Percentiles rank a stretch among this genome's conserved stretches.
Conservation (phyloP, 2,888 invertebrate genomes). For the Thera britannica region DNA sequence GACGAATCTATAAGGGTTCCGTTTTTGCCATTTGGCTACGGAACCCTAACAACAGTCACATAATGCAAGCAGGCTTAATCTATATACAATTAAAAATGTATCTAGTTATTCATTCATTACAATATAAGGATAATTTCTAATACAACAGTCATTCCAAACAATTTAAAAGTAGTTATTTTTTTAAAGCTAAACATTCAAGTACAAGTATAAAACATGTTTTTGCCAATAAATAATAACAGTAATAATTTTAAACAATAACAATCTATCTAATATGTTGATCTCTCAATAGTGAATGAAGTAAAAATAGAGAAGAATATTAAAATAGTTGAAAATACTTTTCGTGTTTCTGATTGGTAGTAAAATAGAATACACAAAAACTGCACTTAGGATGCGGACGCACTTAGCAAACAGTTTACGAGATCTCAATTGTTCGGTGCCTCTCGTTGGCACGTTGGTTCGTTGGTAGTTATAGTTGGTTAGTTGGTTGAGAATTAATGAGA, state of each 20-base stretch:
- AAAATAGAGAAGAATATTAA: constrained; percentile 4
- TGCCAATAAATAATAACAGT: constrained; percentile 76
- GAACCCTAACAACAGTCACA: constrained; percentile 83
- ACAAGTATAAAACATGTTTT: constrained; percentile 67
- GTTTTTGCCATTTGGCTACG: no score
- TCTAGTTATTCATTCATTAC: constrained; percentile 58
- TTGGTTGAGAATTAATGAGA: no score
- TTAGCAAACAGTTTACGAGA: neutral
- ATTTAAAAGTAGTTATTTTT: constrained; percentile 45
- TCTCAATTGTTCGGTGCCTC: neutral
- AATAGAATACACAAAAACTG: neutral
- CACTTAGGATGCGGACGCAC: neutral
- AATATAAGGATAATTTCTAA: constrained; percentile 51
- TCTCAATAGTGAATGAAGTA: constrained; percentile 45
- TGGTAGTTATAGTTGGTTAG: no score
- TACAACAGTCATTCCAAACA: constrained; percentile 49
- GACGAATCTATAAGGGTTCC: no score
- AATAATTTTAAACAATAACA: constrained; percentile 17
- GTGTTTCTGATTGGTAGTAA: neutral
- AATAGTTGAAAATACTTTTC: neutral
- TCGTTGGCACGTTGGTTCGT: no score
- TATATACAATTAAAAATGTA: constrained; percentile 75
- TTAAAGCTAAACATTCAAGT: constrained; percentile 37
- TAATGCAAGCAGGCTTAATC: constrained; percentile 81
- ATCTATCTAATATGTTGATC: constrained; percentile 56